phyloP scores from a whole-genome alignment of 1,140 invertebrate genomes.

The Drosophila chauvacae region DNA sequence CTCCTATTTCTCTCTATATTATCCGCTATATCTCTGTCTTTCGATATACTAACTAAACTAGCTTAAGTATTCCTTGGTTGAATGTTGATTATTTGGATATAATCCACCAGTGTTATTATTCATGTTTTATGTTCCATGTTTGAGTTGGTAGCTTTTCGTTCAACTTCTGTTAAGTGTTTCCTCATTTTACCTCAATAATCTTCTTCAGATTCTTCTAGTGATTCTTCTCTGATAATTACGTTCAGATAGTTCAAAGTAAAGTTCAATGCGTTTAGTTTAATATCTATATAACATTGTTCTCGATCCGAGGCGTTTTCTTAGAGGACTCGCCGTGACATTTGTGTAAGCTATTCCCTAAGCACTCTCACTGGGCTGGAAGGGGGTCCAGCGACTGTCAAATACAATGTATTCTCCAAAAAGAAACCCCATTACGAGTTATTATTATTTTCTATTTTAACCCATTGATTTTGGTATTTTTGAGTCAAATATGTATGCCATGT shows the following conservation, averaged over 20 bases:
- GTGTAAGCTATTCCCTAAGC: conserved; percentile 21
- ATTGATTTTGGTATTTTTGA: conserved; percentile 11
- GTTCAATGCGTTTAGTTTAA: conserved; percentile 15
- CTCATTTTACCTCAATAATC: conserved; percentile 18
- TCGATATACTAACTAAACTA: conserved; percentile 67
- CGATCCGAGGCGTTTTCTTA: conserved; percentile 9
- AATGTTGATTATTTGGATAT: conserved; percentile 50
- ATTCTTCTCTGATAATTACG: conserved; percentile 8
- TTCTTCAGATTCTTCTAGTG: conserved; percentile 36
- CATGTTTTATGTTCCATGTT: conserved; percentile 54
- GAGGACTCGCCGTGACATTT: conserved; percentile 15
- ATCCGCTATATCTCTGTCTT: conserved; percentile 62
- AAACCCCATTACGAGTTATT: conserved; percentile 2
- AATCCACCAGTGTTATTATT: conserved; percentile 38
- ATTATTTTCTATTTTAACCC: not conserved
- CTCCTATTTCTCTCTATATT: conserved; percentile 50
- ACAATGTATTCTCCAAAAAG: conserved; percentile 3
- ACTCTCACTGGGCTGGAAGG: conserved; percentile 17
- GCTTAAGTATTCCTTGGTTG: conserved; percentile 63
- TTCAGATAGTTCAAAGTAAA: conserved; percentile 31
- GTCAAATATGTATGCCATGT: conserved; percentile 38
- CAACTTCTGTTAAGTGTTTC: conserved; percentile 29
- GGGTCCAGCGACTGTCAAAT: conserved; percentile 19
- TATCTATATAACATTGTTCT: conserved; percentile 9
- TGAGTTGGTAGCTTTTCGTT: conserved; percentile 46